Evolutionary conservation across 2,797 vertebrate species (phyloP), one percentile per base, ranked within the genome.

Genomic region (Brotula barbata): DNA sequence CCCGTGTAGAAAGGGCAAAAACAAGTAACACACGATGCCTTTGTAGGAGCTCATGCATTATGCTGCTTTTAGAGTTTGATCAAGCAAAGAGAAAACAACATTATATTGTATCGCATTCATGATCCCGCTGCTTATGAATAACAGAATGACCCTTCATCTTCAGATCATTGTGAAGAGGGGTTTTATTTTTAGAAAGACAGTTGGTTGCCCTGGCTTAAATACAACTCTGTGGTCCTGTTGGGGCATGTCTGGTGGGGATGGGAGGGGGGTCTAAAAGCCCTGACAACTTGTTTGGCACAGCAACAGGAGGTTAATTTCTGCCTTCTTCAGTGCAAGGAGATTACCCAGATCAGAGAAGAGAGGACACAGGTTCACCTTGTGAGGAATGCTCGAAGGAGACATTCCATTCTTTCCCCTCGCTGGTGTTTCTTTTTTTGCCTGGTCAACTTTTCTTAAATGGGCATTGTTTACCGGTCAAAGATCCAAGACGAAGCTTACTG

Each of bases 241-340:
- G 53, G 68, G 56, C 81, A 84, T 77, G 85, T 67, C 73, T 39
- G 13, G n/a, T n/a, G n/a, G n/a, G n/a, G n/a, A n/a, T n/a, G n/a
- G n/a, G n/a, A n/a, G n/a, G n/a, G 64, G 58, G 39, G 46, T 19
- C 51, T 53, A 34, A 47, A 36, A 83, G 69, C 58, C 63, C 73
- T 63, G 63, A 82, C 63, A 74, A 78, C 68, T 83, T 77, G 71
- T 84, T 81, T 89, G 85, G 78, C 75, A 82, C 54, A 23, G 45
- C 41, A 62, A 53, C 51, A 23, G 25, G 43, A 71, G 58, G 55
- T 86, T 74, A 10, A 73, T 69, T 75, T 81, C 72, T 48, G 25
- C 70, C 57, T 63, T 70, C 56, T 74, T 73, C 45, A 57, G 54
- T 70, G 54, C n/a, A 21, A 23, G 56, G 69, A 75, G 72, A 81